Conservation (phyloP, 2,797 vertebrate species). For the Myiotriccus ornatus region DNA sequence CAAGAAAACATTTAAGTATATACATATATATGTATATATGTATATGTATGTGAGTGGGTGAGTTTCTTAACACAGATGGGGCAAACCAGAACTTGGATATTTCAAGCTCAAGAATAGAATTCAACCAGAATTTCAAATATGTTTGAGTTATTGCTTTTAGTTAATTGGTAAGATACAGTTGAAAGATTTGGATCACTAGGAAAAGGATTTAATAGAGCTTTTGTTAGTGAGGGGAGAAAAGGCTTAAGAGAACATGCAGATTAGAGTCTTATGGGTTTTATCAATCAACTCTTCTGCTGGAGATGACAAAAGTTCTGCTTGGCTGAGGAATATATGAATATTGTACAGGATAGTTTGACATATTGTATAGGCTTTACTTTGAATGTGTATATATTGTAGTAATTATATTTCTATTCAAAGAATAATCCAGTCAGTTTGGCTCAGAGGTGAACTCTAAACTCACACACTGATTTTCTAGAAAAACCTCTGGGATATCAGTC, state of each 20-base stretch:
- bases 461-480: background rate
- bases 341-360: background rate
- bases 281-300: background rate
- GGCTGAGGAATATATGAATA: background rate
- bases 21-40: background rate
- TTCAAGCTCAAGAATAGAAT: background rate
- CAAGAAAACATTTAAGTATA: background rate
- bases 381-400: background rate
- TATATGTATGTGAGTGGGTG: rapidly evolving
- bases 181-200: background rate
- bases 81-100: background rate
- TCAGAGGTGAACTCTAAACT: background rate
- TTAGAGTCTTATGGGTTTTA: background rate
- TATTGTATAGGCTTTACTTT: background rate
- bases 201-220: background rate
- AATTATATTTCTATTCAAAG: background rate
- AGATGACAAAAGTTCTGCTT: background rate
- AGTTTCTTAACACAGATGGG: background rate
- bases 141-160: background rate
- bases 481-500: background rate
- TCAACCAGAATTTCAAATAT: background rate
- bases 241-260: background rate
- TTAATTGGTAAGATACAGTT: background rate
- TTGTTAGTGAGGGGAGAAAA: rapidly evolving
- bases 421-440: background rate